A percentile compares a stretch with the other conserved stretches of the same genome.
Conservation (phyloP, 1,140 invertebrate species). For the Lepidurus apus region DNA sequence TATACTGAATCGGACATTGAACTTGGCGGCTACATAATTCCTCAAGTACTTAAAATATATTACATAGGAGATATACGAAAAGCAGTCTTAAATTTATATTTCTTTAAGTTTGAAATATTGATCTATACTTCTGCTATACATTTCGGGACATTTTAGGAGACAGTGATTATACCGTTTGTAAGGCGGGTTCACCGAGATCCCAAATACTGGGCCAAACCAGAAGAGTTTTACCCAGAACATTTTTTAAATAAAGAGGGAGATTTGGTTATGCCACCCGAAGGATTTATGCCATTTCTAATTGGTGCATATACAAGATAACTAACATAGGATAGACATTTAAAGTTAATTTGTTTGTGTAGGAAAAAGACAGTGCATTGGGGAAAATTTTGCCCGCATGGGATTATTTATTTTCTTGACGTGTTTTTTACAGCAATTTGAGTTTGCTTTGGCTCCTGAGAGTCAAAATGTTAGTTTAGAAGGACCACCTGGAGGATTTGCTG, state of each 20-base stretch:
- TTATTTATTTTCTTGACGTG: neutral
- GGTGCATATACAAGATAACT: neutral
- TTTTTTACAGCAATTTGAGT: no score
- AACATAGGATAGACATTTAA: no score
- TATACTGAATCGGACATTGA: neutral
- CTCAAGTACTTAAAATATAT: neutral
- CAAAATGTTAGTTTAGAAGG: no score
- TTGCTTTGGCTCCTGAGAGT: no score
- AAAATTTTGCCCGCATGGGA: neutral
- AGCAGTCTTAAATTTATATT: neutral
- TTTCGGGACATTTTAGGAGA: neutral
- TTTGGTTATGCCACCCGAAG: neutral
- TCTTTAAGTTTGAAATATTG: neutral
- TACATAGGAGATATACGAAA: no score
- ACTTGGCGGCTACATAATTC: neutral
- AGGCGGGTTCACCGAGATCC: constrained; percentile 6
- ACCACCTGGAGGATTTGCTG: no score
- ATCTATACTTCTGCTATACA: neutral
- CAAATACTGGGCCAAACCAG: constrained; percentile 25
- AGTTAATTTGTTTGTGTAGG: neutral
- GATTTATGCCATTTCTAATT: constrained; percentile 18
- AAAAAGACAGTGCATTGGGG: neutral
- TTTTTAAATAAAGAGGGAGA: neutral
- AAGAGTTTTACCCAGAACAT: constrained; percentile 28
- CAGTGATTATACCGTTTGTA: neutral